A percentile compares a stretch with the other conserved stretches of the same genome.
phyloP scores from a whole-genome alignment of 2,113 vertebrate species.

The Nerophis lumbriciformis region DNA sequence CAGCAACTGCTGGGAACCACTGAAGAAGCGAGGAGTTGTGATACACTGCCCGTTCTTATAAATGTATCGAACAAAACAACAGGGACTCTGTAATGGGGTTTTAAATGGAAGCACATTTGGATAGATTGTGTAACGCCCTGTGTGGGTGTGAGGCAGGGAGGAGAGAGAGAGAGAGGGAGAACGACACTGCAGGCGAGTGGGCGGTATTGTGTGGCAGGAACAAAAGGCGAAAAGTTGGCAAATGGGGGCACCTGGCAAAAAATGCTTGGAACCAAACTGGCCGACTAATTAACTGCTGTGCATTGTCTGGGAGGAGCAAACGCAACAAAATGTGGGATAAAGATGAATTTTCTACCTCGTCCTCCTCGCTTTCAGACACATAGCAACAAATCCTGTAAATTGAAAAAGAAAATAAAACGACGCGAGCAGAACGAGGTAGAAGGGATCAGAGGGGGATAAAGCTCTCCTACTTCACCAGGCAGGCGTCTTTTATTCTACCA shows the following conservation, averaged over 20 bases:
- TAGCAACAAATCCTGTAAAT: constrained; percentile 68
- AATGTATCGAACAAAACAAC: constrained; percentile 73
- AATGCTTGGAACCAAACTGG: constrained; percentile 70
- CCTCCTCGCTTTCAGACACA: constrained; percentile 58
- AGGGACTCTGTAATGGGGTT: constrained; percentile 71
- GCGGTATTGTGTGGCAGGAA: constrained; percentile 68
- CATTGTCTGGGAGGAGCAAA: constrained; percentile 65
- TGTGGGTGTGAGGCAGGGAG: constrained; percentile 69
- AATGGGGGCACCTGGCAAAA: constrained; percentile 61
- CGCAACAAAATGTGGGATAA: constrained; percentile 68
- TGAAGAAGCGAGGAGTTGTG: constrained; percentile 52
- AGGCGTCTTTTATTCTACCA: constrained; percentile 48
- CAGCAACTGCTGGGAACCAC: constrained; percentile 47
- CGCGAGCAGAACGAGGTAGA: constrained; percentile 48
- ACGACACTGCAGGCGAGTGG: constrained; percentile 63
- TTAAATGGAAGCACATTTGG: constrained; percentile 71
- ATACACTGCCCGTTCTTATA: constrained; percentile 67
- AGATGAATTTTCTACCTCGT: constrained; percentile 72
- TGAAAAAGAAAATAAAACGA: constrained; percentile 55
- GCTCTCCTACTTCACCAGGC: constrained; percentile 41
- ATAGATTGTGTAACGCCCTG: constrained; percentile 70
- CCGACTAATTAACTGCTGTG: constrained; percentile 71
- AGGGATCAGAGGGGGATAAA: constrained; percentile 56
- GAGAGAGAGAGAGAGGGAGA: constrained; percentile 41
- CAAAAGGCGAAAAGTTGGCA: constrained; percentile 73